These are phyloP conservation scores for Ypsolopha sequella DNA, from an alignment of 2,888 invertebrate genomes.

Conservation along the genomic window DNA sequence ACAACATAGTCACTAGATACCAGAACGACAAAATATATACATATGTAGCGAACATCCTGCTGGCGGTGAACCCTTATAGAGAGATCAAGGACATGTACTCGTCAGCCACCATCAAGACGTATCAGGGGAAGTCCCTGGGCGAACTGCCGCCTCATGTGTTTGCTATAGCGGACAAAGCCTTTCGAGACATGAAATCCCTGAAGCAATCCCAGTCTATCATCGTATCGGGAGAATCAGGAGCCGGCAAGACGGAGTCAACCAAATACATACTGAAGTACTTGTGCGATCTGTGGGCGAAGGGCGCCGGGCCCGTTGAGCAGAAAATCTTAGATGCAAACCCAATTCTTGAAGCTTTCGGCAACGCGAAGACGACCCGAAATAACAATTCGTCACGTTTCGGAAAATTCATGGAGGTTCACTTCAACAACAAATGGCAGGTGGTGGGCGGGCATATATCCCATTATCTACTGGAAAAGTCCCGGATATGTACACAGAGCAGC, in stretches of 20 bases:
- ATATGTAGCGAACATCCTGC: slow-evolving; percentile 97
- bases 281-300: slow-evolving; percentile 89
- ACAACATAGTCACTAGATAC: slow-evolving; percentile 92
- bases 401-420: slow-evolving; percentile 99
- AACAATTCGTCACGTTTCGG: slow-evolving; percentile 99
- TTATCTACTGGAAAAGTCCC: slow-evolving; percentile 95
- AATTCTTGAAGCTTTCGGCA: slow-evolving; percentile 95
- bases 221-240: slow-evolving; percentile 96
- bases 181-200: slow-evolving; percentile 95
- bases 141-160: slow-evolving; percentile 96
- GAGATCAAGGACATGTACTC: slow-evolving; percentile 92
- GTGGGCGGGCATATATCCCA: slow-evolving; percentile 98
- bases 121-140: slow-evolving; percentile 95
- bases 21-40: slow-evolving; percentile 96
- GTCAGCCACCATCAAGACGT: slow-evolving; percentile 83
- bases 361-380: slow-evolving; percentile 97
- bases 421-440: slow-evolving; percentile 85
- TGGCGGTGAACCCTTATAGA: slow-evolving; percentile 97
- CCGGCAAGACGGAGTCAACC: slow-evolving; percentile 98
- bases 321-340: slow-evolving; percentile 97
- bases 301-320: slow-evolving; percentile 94
- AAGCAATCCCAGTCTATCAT: slow-evolving; percentile 97
- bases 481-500: slow-evolving; percentile 89
- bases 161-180: slow-evolving; percentile 98
- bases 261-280: slow-evolving; percentile 96